Evolutionary conservation across 2,797 vertebrate genomes (phyloP).

Genomic region (Rhinoraja longicauda): DNA sequence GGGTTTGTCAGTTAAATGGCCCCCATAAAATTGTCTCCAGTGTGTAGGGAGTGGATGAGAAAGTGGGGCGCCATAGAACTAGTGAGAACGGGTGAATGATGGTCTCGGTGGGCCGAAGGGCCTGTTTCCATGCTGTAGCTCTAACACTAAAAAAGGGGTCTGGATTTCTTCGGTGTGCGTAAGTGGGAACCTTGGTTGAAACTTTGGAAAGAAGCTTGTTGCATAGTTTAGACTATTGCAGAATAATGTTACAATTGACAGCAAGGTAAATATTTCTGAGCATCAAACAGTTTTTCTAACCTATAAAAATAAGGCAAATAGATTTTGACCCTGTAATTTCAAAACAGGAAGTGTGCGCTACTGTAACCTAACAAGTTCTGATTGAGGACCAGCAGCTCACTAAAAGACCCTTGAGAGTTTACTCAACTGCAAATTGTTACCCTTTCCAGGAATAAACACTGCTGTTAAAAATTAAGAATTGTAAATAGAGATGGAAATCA

Average conservation of each 20-base stretch:
- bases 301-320: not conserved
- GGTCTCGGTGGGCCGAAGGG: no score
- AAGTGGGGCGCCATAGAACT: no score
- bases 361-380: constrained; percentile 31
- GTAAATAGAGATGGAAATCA: constrained; percentile 28
- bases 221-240: not conserved
- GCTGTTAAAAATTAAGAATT: constrained; percentile 33
- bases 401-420: not conserved
- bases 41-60: no score
- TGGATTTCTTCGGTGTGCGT: not conserved
- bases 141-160: not conserved
- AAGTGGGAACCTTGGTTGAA: not conserved
- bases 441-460: constrained; percentile 22
- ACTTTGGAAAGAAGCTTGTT: not conserved
- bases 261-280: not conserved
- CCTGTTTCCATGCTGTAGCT: no score
- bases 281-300: no score
- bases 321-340: not conserved
- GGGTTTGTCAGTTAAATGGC: no score
- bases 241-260: not conserved
- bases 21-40: no score
- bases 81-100: no score
- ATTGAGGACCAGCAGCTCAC: not conserved
- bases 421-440: not conserved
- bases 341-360: constrained; percentile 25